Percentiles rank a stretch among this genome's conserved stretches.
Evolutionary conservation across 2,113 vertebrate species (phyloP).

Genomic region (Caloenas nicobarica): DNA sequence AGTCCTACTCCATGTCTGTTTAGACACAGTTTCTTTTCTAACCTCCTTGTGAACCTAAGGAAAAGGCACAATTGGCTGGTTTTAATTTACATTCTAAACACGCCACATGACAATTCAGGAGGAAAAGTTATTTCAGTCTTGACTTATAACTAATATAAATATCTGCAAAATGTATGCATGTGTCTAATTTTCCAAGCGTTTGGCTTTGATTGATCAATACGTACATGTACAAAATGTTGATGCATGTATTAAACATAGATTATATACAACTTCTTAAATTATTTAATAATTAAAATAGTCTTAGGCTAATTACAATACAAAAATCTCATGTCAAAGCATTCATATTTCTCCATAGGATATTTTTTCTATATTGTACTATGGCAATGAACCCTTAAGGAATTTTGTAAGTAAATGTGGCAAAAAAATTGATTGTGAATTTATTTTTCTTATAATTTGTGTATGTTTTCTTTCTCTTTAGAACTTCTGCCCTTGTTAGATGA

Average conservation of each 20-base stretch:
- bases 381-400: conserved; percentile 60
- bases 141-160: conserved; percentile 47
- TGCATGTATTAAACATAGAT: background rate
- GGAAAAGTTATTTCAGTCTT: conserved; percentile 52
- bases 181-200: background rate
- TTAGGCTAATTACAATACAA: background rate
- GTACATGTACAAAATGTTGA: background rate
- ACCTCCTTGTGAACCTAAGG: conserved; percentile 45
- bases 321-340: conserved; percentile 1
- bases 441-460: conserved; percentile 66
- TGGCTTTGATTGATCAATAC: conserved; percentile 9
- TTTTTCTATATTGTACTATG: conserved; percentile 9
- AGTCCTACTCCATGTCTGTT: conserved; percentile 1
- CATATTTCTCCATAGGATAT: background rate
- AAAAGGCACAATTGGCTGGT: conserved; percentile 41
- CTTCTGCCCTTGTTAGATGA: conserved; percentile 45
- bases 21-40: conserved; percentile 41
- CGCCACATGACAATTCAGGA: conserved; percentile 14
- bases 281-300: conserved; percentile 23
- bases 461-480: conserved; percentile 69
- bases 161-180: background rate
- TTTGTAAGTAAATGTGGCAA: conserved; percentile 58
- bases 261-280: background rate
- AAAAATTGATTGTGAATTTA: conserved; percentile 67
- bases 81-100: conserved; percentile 67